Base-by-base conservation (phyloP, 2,888 invertebrate species). In the Scaptomyza flava region DNA sequence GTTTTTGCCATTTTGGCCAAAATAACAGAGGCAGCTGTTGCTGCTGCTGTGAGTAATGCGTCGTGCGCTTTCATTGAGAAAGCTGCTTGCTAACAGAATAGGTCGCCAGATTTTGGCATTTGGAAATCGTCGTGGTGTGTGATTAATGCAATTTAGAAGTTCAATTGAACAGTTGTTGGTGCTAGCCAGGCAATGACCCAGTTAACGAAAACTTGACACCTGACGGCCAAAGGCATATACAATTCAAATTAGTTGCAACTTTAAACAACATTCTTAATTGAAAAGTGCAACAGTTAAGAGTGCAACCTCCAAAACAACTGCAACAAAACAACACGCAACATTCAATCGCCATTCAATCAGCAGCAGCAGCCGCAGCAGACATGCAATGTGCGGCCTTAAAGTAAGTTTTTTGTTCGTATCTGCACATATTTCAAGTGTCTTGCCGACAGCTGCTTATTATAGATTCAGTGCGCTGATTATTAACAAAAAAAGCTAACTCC, bases 401-500 rank as follows among this genome's bases (percentile, higher is more conserved):
- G 38, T 8, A 6, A n/a, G 17, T 33, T 31, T 47, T 31, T 11
- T 6, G 1, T 0, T 45, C 48, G 63, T 76, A 76, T 81, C 79
- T 72, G 71, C 50, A 73, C 66, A 81, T 86, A 80, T 72, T 79
- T 81, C 81, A 87, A 87, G 82, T 81, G 81, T 53, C 84, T 68
- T 75, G 76, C 51, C 81, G 82, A 82, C 81, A 86, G 87, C 82
- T 77, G 84, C 84, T 82, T 82, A 86, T 86, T 82, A 82, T 69
- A 76, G 81, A 78, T 86, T 73, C 81, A 56, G 70, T 60, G 17
- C 36, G 64, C 53, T 59, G 81, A 82, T 82, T 76, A 86, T 66
- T 66, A 68, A 50, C 62, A 77, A 17, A 31, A 30, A 41, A 3
- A n/a, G n/a, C 63, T 63, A 43, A 67, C 78, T 81, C 76, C 75